phyloP scores from a whole-genome alignment of 2,888 invertebrate genomes.

The Bedellia somnulentella region DNA sequence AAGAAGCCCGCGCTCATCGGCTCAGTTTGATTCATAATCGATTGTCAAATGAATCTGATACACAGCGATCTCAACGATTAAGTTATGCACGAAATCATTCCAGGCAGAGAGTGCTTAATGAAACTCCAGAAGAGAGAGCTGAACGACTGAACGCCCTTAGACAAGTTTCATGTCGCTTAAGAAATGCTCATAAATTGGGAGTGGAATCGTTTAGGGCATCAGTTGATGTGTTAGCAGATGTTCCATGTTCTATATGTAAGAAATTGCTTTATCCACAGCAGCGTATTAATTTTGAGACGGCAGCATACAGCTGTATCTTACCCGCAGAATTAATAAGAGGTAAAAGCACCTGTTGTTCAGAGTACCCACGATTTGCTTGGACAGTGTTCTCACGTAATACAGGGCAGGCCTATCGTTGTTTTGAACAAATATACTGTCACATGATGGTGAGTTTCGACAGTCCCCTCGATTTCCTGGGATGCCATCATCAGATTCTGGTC shows the following conservation, averaged over 20 bases:
- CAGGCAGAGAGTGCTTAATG: constrained; percentile 4
- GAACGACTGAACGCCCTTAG: constrained; percentile 2
- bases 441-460: too few relatives aligned
- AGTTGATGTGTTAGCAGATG: constrained; percentile 4
- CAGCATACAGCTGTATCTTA: too few relatives aligned
- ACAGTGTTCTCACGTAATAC: too few relatives aligned
- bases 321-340: too few relatives aligned
- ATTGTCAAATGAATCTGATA: constrained; percentile 2
- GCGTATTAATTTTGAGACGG: constrained; percentile 4
- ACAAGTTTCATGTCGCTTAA: constrained; percentile 3
- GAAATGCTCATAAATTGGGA: constrained; percentile 5
- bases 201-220: constrained; percentile 4
- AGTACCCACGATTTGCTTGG: too few relatives aligned
- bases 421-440: too few relatives aligned
- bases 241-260: constrained; percentile 5
- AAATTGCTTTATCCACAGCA: constrained; percentile 5
- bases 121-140: constrained; percentile 5
- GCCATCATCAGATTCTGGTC: too few relatives aligned
- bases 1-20: too few relatives aligned
- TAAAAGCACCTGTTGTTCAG: too few relatives aligned
- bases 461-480: too few relatives aligned
- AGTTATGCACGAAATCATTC: constrained; percentile 2
- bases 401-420: too few relatives aligned
- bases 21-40: constrained; percentile 1
- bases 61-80: background rate